These are phyloP conservation scores for Eurystomus gularis DNA, from an alignment of 2,113 vertebrate species.

Conservation along the genomic window DNA sequence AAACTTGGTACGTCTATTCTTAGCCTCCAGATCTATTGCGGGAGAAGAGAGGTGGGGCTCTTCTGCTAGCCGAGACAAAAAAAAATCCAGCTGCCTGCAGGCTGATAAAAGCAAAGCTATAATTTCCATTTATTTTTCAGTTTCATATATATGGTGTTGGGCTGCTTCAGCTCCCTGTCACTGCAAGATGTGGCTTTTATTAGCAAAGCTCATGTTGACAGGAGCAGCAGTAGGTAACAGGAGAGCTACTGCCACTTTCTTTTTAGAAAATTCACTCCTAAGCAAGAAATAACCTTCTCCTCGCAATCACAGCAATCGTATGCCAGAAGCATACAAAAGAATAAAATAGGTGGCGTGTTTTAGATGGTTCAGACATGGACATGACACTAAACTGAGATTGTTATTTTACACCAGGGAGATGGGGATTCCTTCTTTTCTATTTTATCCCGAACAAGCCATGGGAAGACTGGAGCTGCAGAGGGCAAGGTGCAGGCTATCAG, in stretches of 20 bases:
- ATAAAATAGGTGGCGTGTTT: not conserved
- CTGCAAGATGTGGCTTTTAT: conserved; percentile 4
- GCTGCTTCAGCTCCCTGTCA: conserved; percentile 16
- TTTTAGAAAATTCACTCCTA: not conserved
- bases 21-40: not conserved
- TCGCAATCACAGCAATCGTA: not conserved
- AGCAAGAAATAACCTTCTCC: not conserved
- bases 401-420: not conserved
- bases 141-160: not conserved
- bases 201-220: not conserved
- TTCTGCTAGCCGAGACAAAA: not conserved
- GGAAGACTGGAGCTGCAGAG: not conserved
- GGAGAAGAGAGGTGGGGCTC: not conserved
- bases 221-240: not conserved
- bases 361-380: not conserved
- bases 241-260: not conserved
- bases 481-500: not conserved
- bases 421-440: not conserved
- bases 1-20: not conserved
- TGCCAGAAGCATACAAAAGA: not conserved
- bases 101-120: conserved; percentile 34
- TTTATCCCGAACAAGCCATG: not conserved
- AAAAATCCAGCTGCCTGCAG: conserved; percentile 11
- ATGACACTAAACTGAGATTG: not conserved
- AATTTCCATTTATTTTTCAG: conserved; percentile 41